Conservation (phyloP, 2,113 vertebrate species). For the Brienomyrus longianalis region DNA sequence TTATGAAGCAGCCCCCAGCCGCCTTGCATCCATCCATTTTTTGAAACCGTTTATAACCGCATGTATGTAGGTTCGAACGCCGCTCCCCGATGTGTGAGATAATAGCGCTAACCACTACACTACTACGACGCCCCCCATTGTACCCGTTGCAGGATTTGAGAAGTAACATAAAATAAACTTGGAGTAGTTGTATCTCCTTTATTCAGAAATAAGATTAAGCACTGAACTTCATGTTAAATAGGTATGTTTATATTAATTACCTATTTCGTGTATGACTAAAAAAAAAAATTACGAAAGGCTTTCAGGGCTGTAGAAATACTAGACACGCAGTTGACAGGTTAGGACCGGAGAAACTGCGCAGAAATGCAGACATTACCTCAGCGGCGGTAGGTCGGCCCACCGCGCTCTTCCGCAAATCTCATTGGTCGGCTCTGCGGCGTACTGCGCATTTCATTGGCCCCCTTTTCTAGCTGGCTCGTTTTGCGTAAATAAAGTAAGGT, state of each 20-base stretch:
- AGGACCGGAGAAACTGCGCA: background rate
- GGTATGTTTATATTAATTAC: background rate
- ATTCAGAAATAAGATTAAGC: background rate
- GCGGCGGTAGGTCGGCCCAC: background rate
- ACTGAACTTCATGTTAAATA: background rate
- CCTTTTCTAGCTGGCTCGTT: background rate
- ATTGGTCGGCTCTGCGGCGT: background rate
- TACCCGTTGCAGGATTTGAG: background rate
- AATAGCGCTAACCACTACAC: no score
- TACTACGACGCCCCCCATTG: background rate
- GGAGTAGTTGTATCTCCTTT: background rate
- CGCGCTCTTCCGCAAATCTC: background rate
- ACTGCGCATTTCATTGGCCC: background rate
- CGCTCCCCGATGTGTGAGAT: no score
- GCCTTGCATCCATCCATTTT: background rate
- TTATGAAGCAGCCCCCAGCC: no score
- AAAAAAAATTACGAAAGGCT: background rate
- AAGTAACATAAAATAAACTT: background rate
- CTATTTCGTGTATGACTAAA: background rate
- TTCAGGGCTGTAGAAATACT: background rate
- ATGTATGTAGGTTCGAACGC: no score
- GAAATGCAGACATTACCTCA: background rate
- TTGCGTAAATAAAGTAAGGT: conserved; percentile 8
- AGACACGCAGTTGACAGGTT: background rate
- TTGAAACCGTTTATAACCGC: background rate